Evolutionary conservation across 2,888 invertebrate species (phyloP), one percentile per base, ranked within the genome.

Genomic region (Podabrus alpinus): DNA sequence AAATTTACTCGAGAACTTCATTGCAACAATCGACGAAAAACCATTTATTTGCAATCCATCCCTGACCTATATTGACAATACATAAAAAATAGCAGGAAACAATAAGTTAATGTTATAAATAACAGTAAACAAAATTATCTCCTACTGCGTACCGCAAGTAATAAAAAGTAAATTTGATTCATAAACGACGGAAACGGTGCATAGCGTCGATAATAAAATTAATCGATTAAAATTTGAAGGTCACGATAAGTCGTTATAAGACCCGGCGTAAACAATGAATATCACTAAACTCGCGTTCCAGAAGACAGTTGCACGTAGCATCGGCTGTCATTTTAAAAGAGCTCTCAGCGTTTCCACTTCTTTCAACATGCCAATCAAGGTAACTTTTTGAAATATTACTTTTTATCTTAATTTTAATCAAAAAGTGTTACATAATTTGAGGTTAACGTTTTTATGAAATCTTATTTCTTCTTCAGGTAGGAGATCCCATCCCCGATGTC

Each of bases 401-500:
- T 0, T 10, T 16, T 15, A 15, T 16, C 11, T 17, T 62, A 24
- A 45, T 17, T 29, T 70, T 25, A 17, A 60, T 59, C 15, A 15
- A 45, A 29, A 29, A 17, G 2, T n/a, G 11, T 59, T 29, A 69
- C 25, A n/a, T 61, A 70, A 69, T 70, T 68, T 60, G 7, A 61
- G 59, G 61, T 70, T 60, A 71, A 60, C 15, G 24, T 64, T 71
- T 59, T 25, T 45, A 68, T 66, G 13, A 24, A 24, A 59, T 69
- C 69, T n/a, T n/a, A n/a, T n/a, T n/a, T n/a, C 64, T 73, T 77
- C 78, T 76, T 75, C 78, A 97, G 97, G 94, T 94, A 86, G 97
- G 97, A 81, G 96, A 97, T 83, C 89, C 91, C 77, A 82, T 98
- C 79, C 97, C 97, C 1, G 88, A 88, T 17, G 91, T 93, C 59